These are phyloP conservation scores for Bellardia bayeri DNA, from an alignment of 2,888 invertebrate species.

Conservation along the genomic window DNA sequence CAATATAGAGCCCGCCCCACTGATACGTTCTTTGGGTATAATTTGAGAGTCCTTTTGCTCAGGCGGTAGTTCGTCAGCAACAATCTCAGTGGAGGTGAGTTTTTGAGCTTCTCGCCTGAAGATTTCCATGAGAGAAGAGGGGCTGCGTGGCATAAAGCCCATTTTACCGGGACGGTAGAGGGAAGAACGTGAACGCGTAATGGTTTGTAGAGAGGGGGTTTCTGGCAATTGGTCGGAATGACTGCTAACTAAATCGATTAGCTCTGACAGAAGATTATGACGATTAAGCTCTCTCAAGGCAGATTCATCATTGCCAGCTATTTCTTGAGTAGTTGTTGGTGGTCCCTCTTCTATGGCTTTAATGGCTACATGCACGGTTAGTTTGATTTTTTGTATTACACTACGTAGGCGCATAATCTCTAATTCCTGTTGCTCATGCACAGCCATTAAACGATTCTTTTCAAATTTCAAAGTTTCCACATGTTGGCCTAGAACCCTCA, in stretches of 20 bases:
- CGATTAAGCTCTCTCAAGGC: constrained; percentile 84
- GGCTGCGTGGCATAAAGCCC: constrained; percentile 86
- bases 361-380: constrained; percentile 86
- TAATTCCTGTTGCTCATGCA: constrained; percentile 85
- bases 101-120: constrained; percentile 78
- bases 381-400: constrained; percentile 87
- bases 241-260: constrained; percentile 82
- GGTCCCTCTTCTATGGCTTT: constrained; percentile 73
- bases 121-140: constrained; percentile 78
- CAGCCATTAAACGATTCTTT: constrained; percentile 77
- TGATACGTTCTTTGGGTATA: constrained; percentile 72
- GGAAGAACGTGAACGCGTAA: constrained; percentile 80
- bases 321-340: background rate
- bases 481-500: constrained; percentile 84
- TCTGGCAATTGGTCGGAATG: constrained; percentile 77
- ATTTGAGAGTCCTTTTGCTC: constrained; percentile 76
- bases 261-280: constrained; percentile 86
- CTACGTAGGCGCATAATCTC: constrained; percentile 85
- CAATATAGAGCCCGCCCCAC: constrained; percentile 77
- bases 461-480: constrained; percentile 79
- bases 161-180: constrained; percentile 88
- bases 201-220: constrained; percentile 82
- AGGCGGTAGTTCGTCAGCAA: constrained; percentile 76
- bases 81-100: constrained; percentile 73
- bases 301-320: constrained; percentile 83